Evolutionary conservation across 2,113 vertebrate genomes (phyloP).

Genomic region (Saguinus midas): DNA sequence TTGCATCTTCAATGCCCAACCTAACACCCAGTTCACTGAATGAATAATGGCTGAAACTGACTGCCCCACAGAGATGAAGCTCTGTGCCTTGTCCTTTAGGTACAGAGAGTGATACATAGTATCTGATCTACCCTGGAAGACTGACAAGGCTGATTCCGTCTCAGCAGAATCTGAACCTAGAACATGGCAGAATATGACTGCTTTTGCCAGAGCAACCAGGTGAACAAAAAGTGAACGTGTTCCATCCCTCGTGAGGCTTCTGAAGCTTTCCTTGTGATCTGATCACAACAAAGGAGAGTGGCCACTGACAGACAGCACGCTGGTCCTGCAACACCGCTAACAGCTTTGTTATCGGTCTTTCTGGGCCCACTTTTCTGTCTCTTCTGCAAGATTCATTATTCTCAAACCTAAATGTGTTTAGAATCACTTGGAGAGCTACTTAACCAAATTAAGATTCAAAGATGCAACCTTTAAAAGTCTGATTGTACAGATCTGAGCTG

Average conservation of each 20-base stretch:
- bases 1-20: background rate
- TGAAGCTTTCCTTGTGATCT: background rate
- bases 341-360: background rate
- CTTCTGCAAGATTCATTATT: background rate
- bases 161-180: background rate
- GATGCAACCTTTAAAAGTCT: background rate
- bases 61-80: background rate
- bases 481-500: background rate
- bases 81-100: background rate
- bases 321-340: background rate
- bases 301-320: rapidly evolving
- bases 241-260: background rate
- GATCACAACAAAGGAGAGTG: background rate
- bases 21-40: background rate
- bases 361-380: background rate
- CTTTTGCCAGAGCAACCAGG: background rate
- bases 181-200: background rate
- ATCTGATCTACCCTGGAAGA: background rate
- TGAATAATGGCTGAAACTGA: background rate
- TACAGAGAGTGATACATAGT: rapidly evolving
- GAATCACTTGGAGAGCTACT: background rate
- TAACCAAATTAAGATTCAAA: background rate
- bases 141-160: background rate
- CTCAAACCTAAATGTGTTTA: background rate
- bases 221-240: background rate